Conservation (phyloP, 2,797 vertebrate species). For the Margarornis squamiger region DNA sequence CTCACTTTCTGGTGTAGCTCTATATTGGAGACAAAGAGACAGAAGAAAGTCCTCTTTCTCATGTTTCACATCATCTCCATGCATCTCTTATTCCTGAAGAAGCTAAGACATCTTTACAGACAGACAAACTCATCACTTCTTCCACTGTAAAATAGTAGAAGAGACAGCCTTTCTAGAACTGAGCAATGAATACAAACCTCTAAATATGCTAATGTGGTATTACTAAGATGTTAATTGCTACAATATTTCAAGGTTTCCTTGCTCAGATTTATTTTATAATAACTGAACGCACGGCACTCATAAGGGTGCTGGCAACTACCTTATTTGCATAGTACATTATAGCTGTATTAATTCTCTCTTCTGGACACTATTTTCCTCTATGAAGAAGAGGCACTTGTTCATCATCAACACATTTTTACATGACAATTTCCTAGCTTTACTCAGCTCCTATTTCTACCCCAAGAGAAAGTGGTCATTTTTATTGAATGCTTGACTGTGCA, state of each 20-base stretch:
- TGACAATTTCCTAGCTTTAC: background rate
- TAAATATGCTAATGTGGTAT: background rate
- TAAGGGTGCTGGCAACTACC: background rate
- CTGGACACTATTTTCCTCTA: background rate
- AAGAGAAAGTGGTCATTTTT: background rate
- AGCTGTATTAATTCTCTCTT: background rate
- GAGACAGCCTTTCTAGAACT: background rate
- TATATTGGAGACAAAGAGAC: background rate
- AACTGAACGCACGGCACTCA: background rate
- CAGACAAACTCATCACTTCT: background rate
- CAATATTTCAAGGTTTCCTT: background rate
- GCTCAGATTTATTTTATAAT: background rate
- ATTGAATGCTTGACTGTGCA: background rate
- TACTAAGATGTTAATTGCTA: background rate
- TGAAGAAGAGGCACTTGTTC: background rate
- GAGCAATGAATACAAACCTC: background rate
- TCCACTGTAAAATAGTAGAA: background rate
- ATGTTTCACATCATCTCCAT: background rate
- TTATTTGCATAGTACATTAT: background rate
- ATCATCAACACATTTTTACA: background rate
- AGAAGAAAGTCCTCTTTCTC: background rate
- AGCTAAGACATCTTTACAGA: background rate
- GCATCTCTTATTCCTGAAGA: background rate
- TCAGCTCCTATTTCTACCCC: background rate
- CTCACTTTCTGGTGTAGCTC: background rate